Evolutionary conservation across 2,888 invertebrate genomes (phyloP), one percentile per base, ranked within the genome.

Genomic region (Leptopilina syphax): DNA sequence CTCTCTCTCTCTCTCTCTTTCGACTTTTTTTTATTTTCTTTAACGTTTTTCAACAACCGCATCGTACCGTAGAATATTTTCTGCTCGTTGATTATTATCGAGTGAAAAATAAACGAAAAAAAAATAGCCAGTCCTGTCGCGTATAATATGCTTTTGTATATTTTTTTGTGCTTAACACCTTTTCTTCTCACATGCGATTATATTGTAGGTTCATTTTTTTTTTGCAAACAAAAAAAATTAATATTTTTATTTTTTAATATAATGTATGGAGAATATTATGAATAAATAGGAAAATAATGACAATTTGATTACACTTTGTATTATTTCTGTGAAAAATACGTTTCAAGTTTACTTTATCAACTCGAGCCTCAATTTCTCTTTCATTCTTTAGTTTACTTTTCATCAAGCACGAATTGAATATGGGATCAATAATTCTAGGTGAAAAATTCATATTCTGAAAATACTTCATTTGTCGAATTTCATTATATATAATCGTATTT

Each of bases 11-110:
- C 44, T 3, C 24, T 24, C 18, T 65, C 18, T 18, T 18, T 18
- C 18, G 18, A 18, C 18, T 27, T 44, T 44, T 67, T 44, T 34
- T 66, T 18, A 7, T 34, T 66, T 66, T 10, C n/a, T 13, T 34
- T 66, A 27, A n/a, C 47, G 9, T 24, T 50, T 68, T 54, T 54
- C 70, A 70, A 54, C 70, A 9, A 54, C 70, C 54, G n/a, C 54
- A 70, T 27, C 54, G 54, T 4, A 54, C 47, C 8, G 34, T 13
- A 13, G 54, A 27, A 54, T 70, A 70, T 70, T 70, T 70, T 54
- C 27, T 70, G 13, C 70, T 54, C 54, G 70, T 13, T 70, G 70
- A 54, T 70, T 70, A 70, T 70, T 34, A 70, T 70, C 70, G n/a
- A 27, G 70, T 27, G 54, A 7, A 70, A 54, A 70, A 70, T 54